phyloP scores from a whole-genome alignment of 2,888 invertebrate genomes.

The Caenorhabditis uteleia region DNA sequence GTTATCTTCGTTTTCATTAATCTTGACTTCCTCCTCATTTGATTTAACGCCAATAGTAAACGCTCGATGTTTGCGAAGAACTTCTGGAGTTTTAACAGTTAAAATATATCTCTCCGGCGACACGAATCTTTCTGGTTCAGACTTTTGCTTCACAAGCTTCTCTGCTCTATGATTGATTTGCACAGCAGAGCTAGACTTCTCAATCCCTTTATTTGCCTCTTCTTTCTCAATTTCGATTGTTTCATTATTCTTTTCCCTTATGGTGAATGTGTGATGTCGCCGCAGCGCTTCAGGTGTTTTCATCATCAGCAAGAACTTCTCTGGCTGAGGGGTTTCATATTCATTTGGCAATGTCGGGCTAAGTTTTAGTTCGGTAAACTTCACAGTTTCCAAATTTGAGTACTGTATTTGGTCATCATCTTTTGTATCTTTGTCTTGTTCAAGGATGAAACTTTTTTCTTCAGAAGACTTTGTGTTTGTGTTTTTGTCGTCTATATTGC shows the following conservation, averaged over 20 bases:
- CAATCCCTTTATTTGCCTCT: neutral
- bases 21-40: neutral
- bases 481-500: no score
- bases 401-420: slow-evolving; percentile 20
- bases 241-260: slow-evolving; percentile 20
- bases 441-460: neutral
- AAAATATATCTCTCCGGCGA: slow-evolving; percentile 13
- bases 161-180: slow-evolving; percentile 9
- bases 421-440: neutral
- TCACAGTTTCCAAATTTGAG: slow-evolving; percentile 22
- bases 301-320: slow-evolving; percentile 25
- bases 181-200: slow-evolving; percentile 27
- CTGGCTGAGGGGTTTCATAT: slow-evolving; percentile 4
- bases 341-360: no score
- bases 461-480: neutral
- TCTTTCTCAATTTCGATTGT: slow-evolving; percentile 9
- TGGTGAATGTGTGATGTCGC: slow-evolving; percentile 38
- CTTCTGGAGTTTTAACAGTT: slow-evolving; percentile 13
- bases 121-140: slow-evolving; percentile 6
- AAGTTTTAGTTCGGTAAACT: slow-evolving; percentile 24
- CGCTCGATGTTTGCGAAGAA: slow-evolving; percentile 8
- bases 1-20: slow-evolving; percentile 2
- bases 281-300: slow-evolving; percentile 39
- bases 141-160: slow-evolving; percentile 5
- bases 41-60: slow-evolving; percentile 5